A percentile compares a stretch with the other conserved stretches of the same genome.
phyloP scores from a whole-genome alignment of 2,113 vertebrate species.

The Halcyon senegalensis region DNA sequence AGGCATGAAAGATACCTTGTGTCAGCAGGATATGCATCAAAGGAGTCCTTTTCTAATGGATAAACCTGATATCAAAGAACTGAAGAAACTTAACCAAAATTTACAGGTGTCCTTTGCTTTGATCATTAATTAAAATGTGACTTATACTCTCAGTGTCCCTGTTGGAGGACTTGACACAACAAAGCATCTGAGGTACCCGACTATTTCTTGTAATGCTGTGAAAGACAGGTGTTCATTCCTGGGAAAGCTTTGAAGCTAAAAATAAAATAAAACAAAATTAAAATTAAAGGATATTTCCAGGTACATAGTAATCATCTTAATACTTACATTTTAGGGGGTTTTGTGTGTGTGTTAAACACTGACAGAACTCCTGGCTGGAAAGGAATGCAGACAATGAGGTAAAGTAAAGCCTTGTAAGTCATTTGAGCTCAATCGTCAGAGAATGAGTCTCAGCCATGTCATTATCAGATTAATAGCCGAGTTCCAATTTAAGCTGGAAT shows the following conservation, averaged over 20 bases:
- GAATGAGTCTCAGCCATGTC: slow-evolving; percentile 77
- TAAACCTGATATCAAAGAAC: slow-evolving; percentile 73
- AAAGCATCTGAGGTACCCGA: slow-evolving; percentile 72
- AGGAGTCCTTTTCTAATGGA: slow-evolving; percentile 60
- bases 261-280: slow-evolving; percentile 81
- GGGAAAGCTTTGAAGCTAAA: slow-evolving; percentile 81
- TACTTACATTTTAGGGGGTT: slow-evolving; percentile 67
- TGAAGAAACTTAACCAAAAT: slow-evolving; percentile 69
- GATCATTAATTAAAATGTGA: slow-evolving; percentile 80
- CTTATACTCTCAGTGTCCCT: slow-evolving; percentile 74
- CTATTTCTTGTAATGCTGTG: slow-evolving; percentile 75
- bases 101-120: slow-evolving; percentile 79
- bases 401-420: slow-evolving; percentile 77
- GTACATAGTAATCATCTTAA: slow-evolving; percentile 83
- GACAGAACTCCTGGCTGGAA: slow-evolving; percentile 66
- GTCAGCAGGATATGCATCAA: slow-evolving; percentile 67
- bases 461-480: slow-evolving; percentile 85
- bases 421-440: slow-evolving; percentile 78
- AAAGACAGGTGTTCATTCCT: slow-evolving; percentile 86
- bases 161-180: slow-evolving; percentile 77
- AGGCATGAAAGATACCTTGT: slow-evolving; percentile 57
- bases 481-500: slow-evolving; percentile 80
- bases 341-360: slow-evolving; percentile 56
- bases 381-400: slow-evolving; percentile 80
- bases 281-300: slow-evolving; percentile 83